Conservation (phyloP, 1,140 invertebrate genomes). For the Zaprionus tsacasi region DNA sequence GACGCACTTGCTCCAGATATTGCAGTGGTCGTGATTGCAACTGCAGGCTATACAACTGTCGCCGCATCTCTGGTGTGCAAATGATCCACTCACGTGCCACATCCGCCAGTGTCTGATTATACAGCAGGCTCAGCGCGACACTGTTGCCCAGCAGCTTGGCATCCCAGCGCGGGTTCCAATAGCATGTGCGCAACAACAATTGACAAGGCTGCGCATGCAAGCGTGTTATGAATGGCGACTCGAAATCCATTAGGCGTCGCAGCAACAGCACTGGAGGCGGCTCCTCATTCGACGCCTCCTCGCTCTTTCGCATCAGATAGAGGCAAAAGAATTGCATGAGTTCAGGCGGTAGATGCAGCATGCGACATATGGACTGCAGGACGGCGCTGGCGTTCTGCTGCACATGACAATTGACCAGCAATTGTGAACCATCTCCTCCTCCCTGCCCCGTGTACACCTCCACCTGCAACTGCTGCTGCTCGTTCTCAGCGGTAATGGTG, state of each 20-base stretch:
- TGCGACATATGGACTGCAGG: slow-evolving; percentile 91
- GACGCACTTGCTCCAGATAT: slow-evolving; percentile 92
- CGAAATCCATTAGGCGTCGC: slow-evolving; percentile 96
- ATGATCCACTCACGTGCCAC: slow-evolving; percentile 94
- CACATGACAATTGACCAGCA: slow-evolving; percentile 91
- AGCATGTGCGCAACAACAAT: slow-evolving; percentile 92
- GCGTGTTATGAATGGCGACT: slow-evolving; percentile 97
- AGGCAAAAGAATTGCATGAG: slow-evolving; percentile 94
- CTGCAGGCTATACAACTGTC: slow-evolving; percentile 89
- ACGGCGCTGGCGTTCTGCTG: slow-evolving; percentile 93
- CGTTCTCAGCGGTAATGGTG: slow-evolving; percentile 88
- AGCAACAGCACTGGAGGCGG: slow-evolving; percentile 90
- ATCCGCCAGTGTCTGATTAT: slow-evolving; percentile 94
- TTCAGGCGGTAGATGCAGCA: slow-evolving; percentile 91
- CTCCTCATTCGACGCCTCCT: slow-evolving; percentile 85
- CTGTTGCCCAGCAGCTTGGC: slow-evolving; percentile 91
- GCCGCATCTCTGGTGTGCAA: slow-evolving; percentile 88
- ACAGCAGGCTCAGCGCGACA: slow-evolving; percentile 93
- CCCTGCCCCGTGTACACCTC: slow-evolving; percentile 85
- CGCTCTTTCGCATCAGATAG: slow-evolving; percentile 92
- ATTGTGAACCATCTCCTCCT: slow-evolving; percentile 88
- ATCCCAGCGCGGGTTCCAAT: slow-evolving; percentile 95
- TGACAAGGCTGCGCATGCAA: slow-evolving; percentile 86
- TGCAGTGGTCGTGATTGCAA: slow-evolving; percentile 92
- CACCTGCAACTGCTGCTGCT: slow-evolving; percentile 64